Base-by-base conservation (phyloP, 1,140 invertebrate genomes). In the Dreissena rostriformis region DNA sequence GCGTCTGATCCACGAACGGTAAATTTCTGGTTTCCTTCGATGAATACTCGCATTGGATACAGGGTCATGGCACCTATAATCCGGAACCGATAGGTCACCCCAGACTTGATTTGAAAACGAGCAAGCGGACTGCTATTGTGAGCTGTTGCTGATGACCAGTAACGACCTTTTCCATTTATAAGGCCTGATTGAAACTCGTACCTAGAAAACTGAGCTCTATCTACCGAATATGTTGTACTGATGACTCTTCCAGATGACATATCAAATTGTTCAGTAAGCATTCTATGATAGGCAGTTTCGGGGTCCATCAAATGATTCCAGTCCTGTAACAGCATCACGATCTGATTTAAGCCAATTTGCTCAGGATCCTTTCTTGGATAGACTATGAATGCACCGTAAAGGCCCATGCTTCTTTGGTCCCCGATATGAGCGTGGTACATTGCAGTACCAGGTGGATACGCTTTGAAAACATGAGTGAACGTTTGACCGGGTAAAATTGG, bases 21-120 rank as follows among this genome's bases (percentile, higher is more conserved):
- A 70, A 98, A 92, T 1, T 95, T 96, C 89, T 98, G 97, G n/a
- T n/a, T n/a, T 90, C 96, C 96, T 86, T 98, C 97, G 14, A 98
- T 94, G 0, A 96, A 97, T 65, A 98, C 82, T 65, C 86, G 70
- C 53, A 90, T 90, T 0, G 90, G 89, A 66, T 89, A 91, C 0
- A 91, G 57, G 10, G 77, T 82, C 17, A 87, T 90, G 7, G 88
- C 87, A 19, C 82, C 79, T 19, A 91, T 89, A 0, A 92, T 67
- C 66, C 91, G 71, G 68, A 92, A 91, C 81, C 90, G 65, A 72
- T 86, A 88, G 22, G 55, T 63, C 15, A 28, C 22, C 22, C 73
- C 70, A 22, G 68, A 26, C 55, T 65, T 74, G 49, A 91, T 85
- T 12, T 57, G 66, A 80, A 87, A 91, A 0, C 53, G 55, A 39